These are phyloP conservation scores for Zootermopsis nevadensis DNA, from an alignment of 2,888 invertebrate species.

Conservation along the genomic window DNA sequence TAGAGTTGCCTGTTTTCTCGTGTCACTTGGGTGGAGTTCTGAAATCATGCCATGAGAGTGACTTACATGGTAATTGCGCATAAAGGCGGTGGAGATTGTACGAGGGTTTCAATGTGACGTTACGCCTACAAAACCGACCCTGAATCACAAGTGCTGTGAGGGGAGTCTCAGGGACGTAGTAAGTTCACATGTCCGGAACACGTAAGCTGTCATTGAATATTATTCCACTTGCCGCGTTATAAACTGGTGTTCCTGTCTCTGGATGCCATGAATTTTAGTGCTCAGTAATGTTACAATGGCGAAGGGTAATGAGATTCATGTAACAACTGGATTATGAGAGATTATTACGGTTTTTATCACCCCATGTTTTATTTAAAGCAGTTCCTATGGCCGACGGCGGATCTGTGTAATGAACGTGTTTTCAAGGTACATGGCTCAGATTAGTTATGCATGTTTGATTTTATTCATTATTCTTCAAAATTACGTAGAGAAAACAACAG, in stretches of 20 bases:
- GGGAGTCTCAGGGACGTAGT: not conserved
- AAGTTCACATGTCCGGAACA: not conserved
- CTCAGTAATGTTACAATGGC: not conserved
- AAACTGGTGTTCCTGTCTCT: not conserved
- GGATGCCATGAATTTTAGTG: not conserved
- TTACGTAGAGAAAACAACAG: no score
- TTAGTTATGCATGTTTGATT: not conserved
- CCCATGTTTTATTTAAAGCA: not conserved
- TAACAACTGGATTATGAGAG: not conserved
- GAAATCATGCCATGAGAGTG: not conserved
- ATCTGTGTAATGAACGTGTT: not conserved
- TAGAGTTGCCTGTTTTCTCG: constrained; percentile 1
- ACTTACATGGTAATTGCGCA: not conserved
- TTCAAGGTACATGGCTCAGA: not conserved
- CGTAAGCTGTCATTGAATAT: constrained; percentile 2
- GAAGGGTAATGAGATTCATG: not conserved
- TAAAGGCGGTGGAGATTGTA: constrained; percentile 12
- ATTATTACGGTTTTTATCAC: not conserved
- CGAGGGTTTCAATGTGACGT: constrained; percentile 26
- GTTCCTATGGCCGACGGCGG: not conserved
- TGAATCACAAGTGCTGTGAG: not conserved
- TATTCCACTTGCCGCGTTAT: not conserved
- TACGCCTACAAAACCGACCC: constrained; percentile 6
- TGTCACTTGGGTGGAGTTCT: not conserved
- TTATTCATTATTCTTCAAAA: not conserved